Percentiles rank a stretch among this genome's conserved stretches.
Conservation (phyloP, 2,797 vertebrate species). For the Vipera latastei region DNA sequence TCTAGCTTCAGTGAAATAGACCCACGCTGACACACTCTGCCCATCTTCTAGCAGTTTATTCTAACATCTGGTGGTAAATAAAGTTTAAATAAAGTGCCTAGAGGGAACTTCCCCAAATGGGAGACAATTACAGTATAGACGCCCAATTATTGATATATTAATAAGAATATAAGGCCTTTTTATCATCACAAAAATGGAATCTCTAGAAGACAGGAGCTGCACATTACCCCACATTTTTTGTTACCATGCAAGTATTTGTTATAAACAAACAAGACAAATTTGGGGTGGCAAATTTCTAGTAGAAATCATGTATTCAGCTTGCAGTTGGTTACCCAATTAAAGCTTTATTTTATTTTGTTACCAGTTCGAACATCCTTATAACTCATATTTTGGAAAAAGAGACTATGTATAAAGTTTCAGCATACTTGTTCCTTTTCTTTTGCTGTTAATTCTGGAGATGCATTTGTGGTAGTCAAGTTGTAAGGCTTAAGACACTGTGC, state of each 20-base stretch:
- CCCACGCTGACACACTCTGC: neutral
- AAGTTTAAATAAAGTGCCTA: neutral
- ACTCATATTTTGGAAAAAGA: neutral
- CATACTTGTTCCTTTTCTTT: slow-evolving; percentile 87
- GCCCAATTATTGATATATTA: neutral
- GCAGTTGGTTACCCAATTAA: neutral
- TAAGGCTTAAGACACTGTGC: slow-evolving; percentile 72
- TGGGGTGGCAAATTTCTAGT: neutral
- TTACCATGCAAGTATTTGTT: neutral
- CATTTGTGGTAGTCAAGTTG: slow-evolving; percentile 53
- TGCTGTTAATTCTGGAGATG: slow-evolving; percentile 66
- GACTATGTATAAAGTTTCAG: slow-evolving; percentile 17
- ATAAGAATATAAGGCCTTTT: neutral
- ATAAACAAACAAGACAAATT: neutral
- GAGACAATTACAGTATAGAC: too few relatives aligned
- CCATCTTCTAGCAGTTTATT: neutral
- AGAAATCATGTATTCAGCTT: neutral
- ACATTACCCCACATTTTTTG: neutral
- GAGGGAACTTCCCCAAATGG: neutral
- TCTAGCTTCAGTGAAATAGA: neutral
- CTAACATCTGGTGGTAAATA: neutral
- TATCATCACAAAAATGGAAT: neutral
- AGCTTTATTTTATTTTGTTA: neutral
- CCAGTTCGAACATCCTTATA: neutral
- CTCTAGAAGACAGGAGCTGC: neutral